Evolutionary conservation across 2,888 invertebrate genomes (phyloP).

Genomic region (Synanthedon andrenaeformis): DNA sequence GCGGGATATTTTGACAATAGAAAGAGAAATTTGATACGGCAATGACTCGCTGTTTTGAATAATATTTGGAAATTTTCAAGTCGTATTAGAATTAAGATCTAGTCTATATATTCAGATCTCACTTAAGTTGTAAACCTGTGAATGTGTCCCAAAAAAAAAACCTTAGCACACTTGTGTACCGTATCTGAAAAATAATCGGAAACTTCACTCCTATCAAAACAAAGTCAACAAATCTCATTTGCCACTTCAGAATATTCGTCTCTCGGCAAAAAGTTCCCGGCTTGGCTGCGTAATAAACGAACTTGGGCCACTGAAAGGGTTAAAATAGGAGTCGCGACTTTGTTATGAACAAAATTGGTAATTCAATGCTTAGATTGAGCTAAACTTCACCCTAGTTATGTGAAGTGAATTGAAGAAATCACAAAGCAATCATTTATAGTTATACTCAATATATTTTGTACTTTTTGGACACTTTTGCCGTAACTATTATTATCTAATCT

Average conservation of each 20-base stretch:
- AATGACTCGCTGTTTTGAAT: not conserved
- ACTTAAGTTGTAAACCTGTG: too few relatives aligned
- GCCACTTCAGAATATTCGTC: constrained; percentile 30
- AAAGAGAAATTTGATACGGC: not conserved
- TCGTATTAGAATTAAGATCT: not conserved
- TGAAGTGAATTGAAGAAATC: constrained; percentile 32
- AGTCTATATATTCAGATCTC: too few relatives aligned
- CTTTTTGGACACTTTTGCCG: too few relatives aligned
- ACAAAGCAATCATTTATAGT: constrained; percentile 8
- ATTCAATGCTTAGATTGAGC: constrained; percentile 46
- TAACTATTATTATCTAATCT: too few relatives aligned
- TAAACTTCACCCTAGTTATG: constrained; percentile 22
- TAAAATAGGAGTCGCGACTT: constrained; percentile 41
- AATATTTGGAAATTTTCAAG: not conserved
- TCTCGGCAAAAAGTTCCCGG: constrained; percentile 33
- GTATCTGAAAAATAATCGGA: not conserved
- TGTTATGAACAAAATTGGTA: constrained; percentile 50
- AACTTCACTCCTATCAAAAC: constrained; percentile 23
- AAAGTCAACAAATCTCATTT: constrained; percentile 34
- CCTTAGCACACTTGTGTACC: not conserved
- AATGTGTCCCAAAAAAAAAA: too few relatives aligned
- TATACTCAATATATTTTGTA: constrained; percentile 1
- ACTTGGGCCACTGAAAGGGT: constrained; percentile 47
- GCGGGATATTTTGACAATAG: constrained; percentile 1
- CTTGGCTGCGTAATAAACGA: constrained; percentile 42